Evolutionary conservation across 2,797 vertebrate genomes (phyloP).

Genomic region (Lacerta agilis): DNA sequence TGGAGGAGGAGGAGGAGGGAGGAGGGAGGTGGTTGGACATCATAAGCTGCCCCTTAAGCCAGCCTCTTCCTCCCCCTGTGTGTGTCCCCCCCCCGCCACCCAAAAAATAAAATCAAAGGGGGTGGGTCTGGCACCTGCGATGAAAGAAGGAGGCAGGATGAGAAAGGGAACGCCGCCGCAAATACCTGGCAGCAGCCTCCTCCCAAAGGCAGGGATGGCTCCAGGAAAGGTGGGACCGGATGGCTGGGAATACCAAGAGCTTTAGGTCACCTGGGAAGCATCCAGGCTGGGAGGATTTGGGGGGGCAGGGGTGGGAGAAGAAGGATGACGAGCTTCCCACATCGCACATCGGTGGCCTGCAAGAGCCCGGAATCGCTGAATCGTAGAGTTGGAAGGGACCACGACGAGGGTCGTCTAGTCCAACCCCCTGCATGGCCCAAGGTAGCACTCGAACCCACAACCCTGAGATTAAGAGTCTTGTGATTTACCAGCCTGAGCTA

Average conservation of each 20-base stretch:
- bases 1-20: background rate
- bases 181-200: constrained; percentile 3
- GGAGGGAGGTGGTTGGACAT: background rate
- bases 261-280: constrained; percentile 29
- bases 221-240: constrained; percentile 35
- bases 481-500: too few relatives aligned
- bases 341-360: background rate
- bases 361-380: background rate
- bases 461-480: too few relatives aligned
- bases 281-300: constrained; percentile 5
- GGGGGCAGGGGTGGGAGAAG: background rate
- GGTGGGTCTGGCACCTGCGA: background rate
- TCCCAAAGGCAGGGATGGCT: constrained; percentile 33
- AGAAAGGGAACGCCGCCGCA: background rate
- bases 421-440: too few relatives aligned
- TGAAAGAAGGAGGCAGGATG: constrained; percentile 23
- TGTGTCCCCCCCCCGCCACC: background rate
- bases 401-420: too few relatives aligned
- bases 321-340: background rate
- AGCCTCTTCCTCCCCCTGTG: background rate
- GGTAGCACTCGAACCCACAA: too few relatives aligned
- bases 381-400: too few relatives aligned
- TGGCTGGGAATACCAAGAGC: constrained; percentile 7
- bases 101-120: background rate
- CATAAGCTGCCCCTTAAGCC: constrained; percentile 1